Evolutionary conservation across 1,140 invertebrate species (phyloP), one percentile per base, ranked within the genome.

Genomic region (Drosophila cardini): DNA sequence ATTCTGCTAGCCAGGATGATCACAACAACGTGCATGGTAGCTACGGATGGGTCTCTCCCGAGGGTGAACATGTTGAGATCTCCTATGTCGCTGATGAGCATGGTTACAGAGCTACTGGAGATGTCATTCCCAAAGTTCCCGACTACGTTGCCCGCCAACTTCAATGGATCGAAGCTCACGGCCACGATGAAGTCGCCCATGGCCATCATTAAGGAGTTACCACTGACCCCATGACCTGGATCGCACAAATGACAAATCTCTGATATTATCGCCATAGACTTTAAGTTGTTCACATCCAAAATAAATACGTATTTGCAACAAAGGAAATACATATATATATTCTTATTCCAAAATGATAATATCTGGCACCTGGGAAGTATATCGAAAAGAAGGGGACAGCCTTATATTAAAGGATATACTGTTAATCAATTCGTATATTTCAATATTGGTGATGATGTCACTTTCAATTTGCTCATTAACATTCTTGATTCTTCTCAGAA

Each of bases 71-170:
- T 9, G 6, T 70, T 7, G 10, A 7, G 0, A 0, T 70, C 2
- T 26, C 4, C 0, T 70, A 70, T 46, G 38, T 55, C 10, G 67
- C 67, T 10, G 57, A 70, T 55, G 67, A 62, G 67, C 21, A 70
- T 10, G 67, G 67, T 21, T 70, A 70, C 30, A 58, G 62, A 40
- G 48, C 67, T 30, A 21, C 38, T n/a, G 30, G 67, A 1, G 16
- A 16, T 2, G 0, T 21, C 26, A 16, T 70, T 38, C 94, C 95
- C 1, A 95, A 95, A 40, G 93, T 95, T 43, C 95, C 95, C 16
- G 93, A 93, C 52, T 95, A 94, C 9, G 96, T 96, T 65, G 92
- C 93, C 74, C 93, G 93, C 60, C 93, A 95, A 57, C 85, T 92
- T n/a, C 92, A 90, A 76, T 92, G 93, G 46, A 92, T 93, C 60